Base-by-base conservation (phyloP, 92 coral and sea anemone genomes). In the Actinostola sp. region DNA sequence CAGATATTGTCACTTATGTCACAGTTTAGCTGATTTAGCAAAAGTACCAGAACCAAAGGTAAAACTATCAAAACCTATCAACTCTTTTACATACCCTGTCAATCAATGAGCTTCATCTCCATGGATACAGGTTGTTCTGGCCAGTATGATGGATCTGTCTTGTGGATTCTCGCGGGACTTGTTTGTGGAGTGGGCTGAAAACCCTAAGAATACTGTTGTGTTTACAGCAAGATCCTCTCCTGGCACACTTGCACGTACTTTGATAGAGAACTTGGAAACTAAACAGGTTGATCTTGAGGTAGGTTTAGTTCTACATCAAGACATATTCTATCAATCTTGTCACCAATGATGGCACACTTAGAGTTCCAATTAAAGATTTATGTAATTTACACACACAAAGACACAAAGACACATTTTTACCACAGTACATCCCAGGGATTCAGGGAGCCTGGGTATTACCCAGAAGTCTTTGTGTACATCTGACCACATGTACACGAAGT, bases 41-140 rank as follows among this genome's bases (percentile, higher is more conserved):
- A 88, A 75, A 52, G 66, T 95, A 38, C 95, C 99, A n/a, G 96
- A 92, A 61, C 99, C 99, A 19, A 95, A 91, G 90, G 96, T 84
- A 84, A 13, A 75, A 31, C n/a, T n/a, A 38, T n/a, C n/a, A n/a
- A n/a, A n/a, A n/a, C n/a, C n/a, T n/a, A n/a, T n/a, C n/a, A n/a
- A n/a, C n/a, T n/a, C n/a, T n/a, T 36, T 36, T 36, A 4, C 42
- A 4, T 36, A 4, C 42, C 4, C 42, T 36, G 42, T 36, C 42
- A n/a, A n/a, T 36, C 42, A 36, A 36, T 4, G 42, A 4, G 4
- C 6, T 36, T 21, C 24, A 1, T 61, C 13, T 25, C 28, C 7
- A n/a, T 12, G 42, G n/a, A n/a, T n/a, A n/a, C 69, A 89, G 96
- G 97, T 94, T 28, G 98, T 94, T 16, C 75, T 94, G 16, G 97